phyloP scores from a whole-genome alignment of 1,140 invertebrate species.

The Papilio aristodemus region DNA sequence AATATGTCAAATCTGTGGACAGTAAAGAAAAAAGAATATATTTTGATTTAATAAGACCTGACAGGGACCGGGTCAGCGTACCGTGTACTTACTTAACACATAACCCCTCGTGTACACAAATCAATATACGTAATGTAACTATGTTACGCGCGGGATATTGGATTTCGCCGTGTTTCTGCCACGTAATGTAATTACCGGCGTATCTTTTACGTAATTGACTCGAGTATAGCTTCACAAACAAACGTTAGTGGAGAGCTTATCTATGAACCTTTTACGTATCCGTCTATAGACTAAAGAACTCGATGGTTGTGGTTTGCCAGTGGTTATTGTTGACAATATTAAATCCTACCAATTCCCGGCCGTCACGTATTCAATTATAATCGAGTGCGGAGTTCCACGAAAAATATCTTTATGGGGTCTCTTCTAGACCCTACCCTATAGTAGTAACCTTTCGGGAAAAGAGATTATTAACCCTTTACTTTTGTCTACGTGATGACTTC shows the following conservation, averaged over 20 bases:
- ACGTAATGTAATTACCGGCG: conserved; percentile 4
- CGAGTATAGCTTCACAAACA: conserved; percentile 11
- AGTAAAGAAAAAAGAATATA: background rate
- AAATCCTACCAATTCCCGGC: background rate
- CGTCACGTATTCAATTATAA: background rate
- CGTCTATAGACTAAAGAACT: no score
- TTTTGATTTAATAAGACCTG: background rate
- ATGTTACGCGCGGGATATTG: conserved; percentile 14
- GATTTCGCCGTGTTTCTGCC: conserved; percentile 17
- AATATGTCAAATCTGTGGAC: no score
- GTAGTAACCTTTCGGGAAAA: no score
- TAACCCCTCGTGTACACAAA: conserved; percentile 4
- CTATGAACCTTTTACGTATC: background rate
- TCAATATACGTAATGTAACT: conserved; percentile 4
- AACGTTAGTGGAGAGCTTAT: background rate
- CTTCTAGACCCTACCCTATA: no score
- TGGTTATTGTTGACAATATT: background rate
- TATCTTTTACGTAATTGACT: conserved; percentile 19
- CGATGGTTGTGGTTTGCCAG: no score
- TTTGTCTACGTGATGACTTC: no score
- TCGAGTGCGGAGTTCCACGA: background rate
- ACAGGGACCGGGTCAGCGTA: conserved; percentile 3
- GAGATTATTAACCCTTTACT: no score
- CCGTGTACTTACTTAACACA: background rate
- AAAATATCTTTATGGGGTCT: no score